Base-by-base conservation (phyloP, 2,113 vertebrate genomes). In the Salvator merianae region DNA sequence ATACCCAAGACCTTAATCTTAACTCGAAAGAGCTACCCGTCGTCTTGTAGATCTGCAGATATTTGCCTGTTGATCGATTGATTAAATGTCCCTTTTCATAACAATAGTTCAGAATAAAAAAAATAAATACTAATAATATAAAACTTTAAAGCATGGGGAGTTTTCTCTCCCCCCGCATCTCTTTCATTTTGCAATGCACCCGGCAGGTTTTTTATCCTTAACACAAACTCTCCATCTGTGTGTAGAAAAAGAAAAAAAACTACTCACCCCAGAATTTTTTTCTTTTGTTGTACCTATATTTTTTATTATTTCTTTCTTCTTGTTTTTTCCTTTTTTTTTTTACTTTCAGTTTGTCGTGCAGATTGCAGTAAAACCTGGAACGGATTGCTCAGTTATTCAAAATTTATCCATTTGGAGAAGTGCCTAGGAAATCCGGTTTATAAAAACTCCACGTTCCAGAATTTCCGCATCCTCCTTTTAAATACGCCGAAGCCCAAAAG, bases 271-370 rank as follows among this genome's bases (percentile, higher is more conserved):
- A 32, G 3, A 84, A 47, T 71, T 86, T 32, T 32, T 32, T 18
- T 66, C 38, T 70, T 78, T 82, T 43, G 38, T 73, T 70, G 83
- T 36, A 28, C 63, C 87, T 43, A 83, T 8, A 14, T 7, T 30
- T 68, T 68, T 68, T 32, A 14, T 68, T 30, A 7, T 32, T 47
- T 43, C 32, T 69, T 53, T 32, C 32, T 81, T 81, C 47, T 55
- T 59, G 50, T 2, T 66, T 77, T 77, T 81, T 16, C 16, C 16
- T 34, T 47, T 53, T 70, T 81, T 66, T 77, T 77, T 82, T 78
- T 4, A 86, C 62, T 91, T 91, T 88, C 87, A 63, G 68, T 76
- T 63, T 59, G 59, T 59, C n/a, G 38, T 34, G 3, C 1, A 47
- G 50, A 40, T n/a, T 28, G 13, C 9, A 1, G 5, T 20, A 62